These are phyloP conservation scores for Passer montanus DNA, from an alignment of 2,113 vertebrate genomes.

Conservation along the genomic window DNA sequence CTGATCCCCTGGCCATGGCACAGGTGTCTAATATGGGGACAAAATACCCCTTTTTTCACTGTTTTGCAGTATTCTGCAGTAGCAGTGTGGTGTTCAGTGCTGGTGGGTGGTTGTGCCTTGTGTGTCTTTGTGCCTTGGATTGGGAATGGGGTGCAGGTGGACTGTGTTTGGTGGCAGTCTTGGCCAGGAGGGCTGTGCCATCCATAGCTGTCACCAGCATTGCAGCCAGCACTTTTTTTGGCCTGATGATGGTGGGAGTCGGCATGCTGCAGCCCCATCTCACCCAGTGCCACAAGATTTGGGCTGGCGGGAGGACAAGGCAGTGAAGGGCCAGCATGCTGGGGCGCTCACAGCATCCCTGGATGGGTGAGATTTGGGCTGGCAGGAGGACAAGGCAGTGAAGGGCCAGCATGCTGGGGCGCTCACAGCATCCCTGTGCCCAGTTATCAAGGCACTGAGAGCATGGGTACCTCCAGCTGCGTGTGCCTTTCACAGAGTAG, in stretches of 20 bases:
- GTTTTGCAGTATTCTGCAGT: background rate
- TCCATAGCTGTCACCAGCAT: fast-evolving
- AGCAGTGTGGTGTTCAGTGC: fast-evolving
- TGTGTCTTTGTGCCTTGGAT: background rate
- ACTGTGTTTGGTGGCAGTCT: background rate
- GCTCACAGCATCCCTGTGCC: fast-evolving
- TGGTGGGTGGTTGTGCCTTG: background rate
- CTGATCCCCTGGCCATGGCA: background rate
- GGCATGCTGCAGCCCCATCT: background rate
- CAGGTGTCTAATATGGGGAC: fast-evolving
- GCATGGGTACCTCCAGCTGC: background rate
- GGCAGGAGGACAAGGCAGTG: background rate
- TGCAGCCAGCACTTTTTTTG: background rate
- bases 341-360: too few relatives aligned
- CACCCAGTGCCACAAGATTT: background rate
- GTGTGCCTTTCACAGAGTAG: fast-evolving
- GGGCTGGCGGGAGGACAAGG: background rate
- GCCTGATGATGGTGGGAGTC: fast-evolving
- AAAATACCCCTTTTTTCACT: background rate
- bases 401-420: background rate
- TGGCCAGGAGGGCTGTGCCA: background rate
- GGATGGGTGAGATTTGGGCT: background rate
- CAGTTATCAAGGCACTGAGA: fast-evolving
- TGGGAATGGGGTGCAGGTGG: fast-evolving
- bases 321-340: background rate